phyloP scores from a whole-genome alignment of 2,888 invertebrate genomes.

The Chamaedrilus cognettii region DNA sequence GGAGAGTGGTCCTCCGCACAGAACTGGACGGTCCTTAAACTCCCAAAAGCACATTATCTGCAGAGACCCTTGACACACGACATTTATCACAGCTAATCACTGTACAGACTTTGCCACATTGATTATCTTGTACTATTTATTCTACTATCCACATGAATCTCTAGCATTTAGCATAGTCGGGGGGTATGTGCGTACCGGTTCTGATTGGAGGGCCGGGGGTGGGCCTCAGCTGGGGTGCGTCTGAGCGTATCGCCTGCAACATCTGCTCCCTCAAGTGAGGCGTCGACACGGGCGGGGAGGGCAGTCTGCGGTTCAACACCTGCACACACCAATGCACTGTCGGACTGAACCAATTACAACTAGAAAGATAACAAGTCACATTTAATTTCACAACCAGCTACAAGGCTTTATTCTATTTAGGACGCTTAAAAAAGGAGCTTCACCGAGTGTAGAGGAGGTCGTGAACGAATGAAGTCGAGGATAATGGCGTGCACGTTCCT shows the following conservation, averaged over 20 bases:
- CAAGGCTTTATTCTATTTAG: neutral
- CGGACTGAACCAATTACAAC: no score
- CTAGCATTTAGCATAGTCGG: no score
- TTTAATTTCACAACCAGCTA: neutral
- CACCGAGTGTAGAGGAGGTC: conserved; percentile 88
- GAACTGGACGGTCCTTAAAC: no score
- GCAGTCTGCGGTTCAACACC: conserved; percentile 2
- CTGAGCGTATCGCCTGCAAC: conserved; percentile 48
- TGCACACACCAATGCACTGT: neutral
- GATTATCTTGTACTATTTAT: no score
- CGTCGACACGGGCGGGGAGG: neutral
- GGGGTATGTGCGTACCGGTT: no score
- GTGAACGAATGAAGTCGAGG: conserved; percentile 92
- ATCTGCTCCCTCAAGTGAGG: conserved; percentile 43
- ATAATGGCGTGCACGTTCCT: conserved; percentile 96
- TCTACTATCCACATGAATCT: no score
- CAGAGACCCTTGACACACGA: no score
- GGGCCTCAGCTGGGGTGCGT: conserved; percentile 42
- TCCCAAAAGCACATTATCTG: no score
- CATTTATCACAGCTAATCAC: no score
- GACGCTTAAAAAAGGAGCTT: conserved; percentile 11
- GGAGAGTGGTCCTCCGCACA: no score
- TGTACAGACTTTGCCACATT: no score
- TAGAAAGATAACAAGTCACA: no score
- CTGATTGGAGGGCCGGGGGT: conserved; percentile 26